Evolutionary conservation across 1,140 invertebrate species (phyloP).

Genomic region (Lepidurus apus): DNA sequence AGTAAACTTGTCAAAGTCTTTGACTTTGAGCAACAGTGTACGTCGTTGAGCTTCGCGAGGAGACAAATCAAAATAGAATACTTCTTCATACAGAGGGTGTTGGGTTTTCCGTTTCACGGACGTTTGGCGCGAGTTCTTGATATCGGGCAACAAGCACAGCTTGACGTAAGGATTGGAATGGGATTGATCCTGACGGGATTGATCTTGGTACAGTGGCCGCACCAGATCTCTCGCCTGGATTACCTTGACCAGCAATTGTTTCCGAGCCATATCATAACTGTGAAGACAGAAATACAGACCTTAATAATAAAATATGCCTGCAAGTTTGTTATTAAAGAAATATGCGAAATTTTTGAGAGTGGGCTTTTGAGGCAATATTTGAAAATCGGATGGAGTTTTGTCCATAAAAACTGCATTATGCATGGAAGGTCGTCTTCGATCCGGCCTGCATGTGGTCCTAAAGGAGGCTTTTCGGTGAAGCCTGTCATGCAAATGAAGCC

Average conservation of each 20-base stretch:
- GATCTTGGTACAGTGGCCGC: constrained; percentile 44
- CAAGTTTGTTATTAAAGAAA: no score
- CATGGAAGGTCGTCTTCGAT: not conserved
- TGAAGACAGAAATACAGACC: constrained; percentile 47
- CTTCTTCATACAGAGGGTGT: constrained; percentile 51
- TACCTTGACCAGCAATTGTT: constrained; percentile 45
- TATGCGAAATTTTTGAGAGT: not conserved
- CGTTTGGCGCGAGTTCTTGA: constrained; percentile 48
- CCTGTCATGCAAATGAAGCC: not conserved
- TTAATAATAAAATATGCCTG: not conserved
- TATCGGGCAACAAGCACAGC: constrained; percentile 49
- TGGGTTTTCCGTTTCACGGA: constrained; percentile 50
- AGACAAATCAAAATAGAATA: constrained; percentile 49
- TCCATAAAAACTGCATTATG: not conserved
- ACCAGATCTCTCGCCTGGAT: constrained; percentile 47
- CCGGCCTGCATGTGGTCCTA: not conserved
- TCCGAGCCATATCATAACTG: constrained; percentile 45
- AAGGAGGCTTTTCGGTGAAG: not conserved
- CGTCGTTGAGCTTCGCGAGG: constrained; percentile 46
- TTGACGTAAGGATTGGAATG: constrained; percentile 49
- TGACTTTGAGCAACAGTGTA: constrained; percentile 46
- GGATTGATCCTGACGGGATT: constrained; percentile 45
- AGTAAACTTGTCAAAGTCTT: constrained; percentile 50
- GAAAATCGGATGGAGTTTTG: not conserved
- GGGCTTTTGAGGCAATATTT: not conserved